phyloP scores from a whole-genome alignment of 2,888 invertebrate genomes.

The Apodemia duryi region DNA sequence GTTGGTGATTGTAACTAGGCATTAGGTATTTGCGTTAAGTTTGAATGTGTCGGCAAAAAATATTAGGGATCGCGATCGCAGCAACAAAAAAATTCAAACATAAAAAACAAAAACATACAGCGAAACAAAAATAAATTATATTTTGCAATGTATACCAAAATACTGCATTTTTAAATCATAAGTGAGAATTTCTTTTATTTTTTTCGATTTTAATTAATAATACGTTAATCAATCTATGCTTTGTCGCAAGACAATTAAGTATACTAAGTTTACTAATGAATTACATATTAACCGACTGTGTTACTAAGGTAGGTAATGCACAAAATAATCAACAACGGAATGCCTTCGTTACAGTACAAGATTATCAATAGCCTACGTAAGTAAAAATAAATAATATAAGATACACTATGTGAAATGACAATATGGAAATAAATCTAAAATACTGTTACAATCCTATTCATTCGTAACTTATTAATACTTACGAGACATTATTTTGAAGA shows the following conservation, averaged over 20 bases:
- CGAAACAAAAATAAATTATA: constrained; percentile 55
- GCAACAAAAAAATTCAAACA: constrained; percentile 26
- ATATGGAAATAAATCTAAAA: constrained; percentile 25
- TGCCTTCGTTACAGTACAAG: constrained; percentile 79
- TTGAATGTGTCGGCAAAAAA: constrained; percentile 72
- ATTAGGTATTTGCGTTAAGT: constrained; percentile 62
- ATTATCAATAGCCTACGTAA: constrained; percentile 74
- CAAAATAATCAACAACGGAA: constrained; percentile 68
- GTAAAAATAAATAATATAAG: constrained; percentile 42
- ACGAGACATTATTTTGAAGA: not conserved
- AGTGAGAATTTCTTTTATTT: constrained; percentile 50
- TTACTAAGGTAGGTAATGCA: constrained; percentile 70
- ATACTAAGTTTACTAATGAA: constrained; percentile 51
- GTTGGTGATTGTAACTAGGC: constrained; percentile 65
- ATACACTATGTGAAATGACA: constrained; percentile 43
- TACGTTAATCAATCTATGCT: constrained; percentile 53
- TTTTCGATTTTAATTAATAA: constrained; percentile 41
- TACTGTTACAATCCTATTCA: constrained; percentile 12
- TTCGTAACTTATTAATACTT: not conserved
- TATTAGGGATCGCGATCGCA: constrained; percentile 36
- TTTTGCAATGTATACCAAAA: constrained; percentile 78
- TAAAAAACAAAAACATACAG: constrained; percentile 40
- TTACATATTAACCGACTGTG: constrained; percentile 63
- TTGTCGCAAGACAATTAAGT: constrained; percentile 53
- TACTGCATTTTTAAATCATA: constrained; percentile 76